Base-by-base conservation (phyloP, 2,888 invertebrate genomes). In the Synergus japonicus region DNA sequence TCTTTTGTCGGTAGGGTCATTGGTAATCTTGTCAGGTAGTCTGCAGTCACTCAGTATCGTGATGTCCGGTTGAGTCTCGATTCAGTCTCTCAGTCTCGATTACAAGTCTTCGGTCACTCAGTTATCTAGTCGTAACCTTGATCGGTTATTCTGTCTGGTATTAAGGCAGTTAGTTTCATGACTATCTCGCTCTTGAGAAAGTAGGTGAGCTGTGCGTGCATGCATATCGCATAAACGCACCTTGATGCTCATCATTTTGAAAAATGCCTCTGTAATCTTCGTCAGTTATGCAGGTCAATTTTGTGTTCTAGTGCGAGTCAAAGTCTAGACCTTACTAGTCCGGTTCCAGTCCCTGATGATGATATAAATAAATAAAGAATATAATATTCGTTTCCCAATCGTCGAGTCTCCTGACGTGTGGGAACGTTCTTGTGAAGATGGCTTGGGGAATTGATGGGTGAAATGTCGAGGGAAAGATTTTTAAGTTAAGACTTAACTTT, bases 181-280 rank as follows among this genome's bases (percentile, higher is more conserved):
- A 58, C 54, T 37, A 58, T 54, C 49, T 73, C 73, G 37, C 9
- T 63, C 63, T 29, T 69, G 79, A 76, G 82, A 85, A 85, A 85
- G 85, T 85, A 85, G 85, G 85, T 83, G 83, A 85, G 80, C 83
- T 64, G 82, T 81, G 83, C 83, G 76, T 79, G 83, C 83, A 79
- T 78, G 76, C 77, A 37, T 67, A 67, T 49, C 41, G 54, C 66
- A 67, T 43, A 54, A 41, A 54, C 58, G 41, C 78, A 49, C 66
- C 49, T 54, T 73, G n/a, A 73, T 54, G 41, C 41, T n/a, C 54
- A 73, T 41, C 29, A 73, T 54, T 73, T 54, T 58, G n/a, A 54
- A 58, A 73, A 49, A 54, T 15, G 9, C 73, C 49, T 73, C n/a
- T 7, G 77, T 81, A 77, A 83, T 79, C 77, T 78, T 76, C 79